phyloP scores from a whole-genome alignment of 2,797 vertebrate genomes.

The Cynodonichthys magdalenae region DNA sequence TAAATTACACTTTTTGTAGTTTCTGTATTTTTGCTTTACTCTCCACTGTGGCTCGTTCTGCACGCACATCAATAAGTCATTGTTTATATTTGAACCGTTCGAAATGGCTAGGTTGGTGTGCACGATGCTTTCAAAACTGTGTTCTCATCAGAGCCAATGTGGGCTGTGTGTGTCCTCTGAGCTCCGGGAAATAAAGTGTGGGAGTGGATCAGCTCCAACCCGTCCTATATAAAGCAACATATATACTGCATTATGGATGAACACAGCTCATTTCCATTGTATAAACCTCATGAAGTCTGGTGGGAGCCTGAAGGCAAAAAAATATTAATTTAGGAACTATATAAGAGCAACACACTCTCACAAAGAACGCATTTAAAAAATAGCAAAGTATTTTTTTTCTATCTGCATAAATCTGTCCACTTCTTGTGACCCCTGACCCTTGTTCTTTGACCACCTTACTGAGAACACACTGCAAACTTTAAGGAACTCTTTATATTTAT shows the following conservation, averaged over 20 bases:
- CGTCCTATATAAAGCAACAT: conserved; percentile 56
- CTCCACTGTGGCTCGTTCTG: conserved; percentile 1
- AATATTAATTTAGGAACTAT: conserved; percentile 27
- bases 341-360: conserved; percentile 21
- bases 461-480: conserved; percentile 15
- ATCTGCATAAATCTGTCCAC: conserved; percentile 54
- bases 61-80: conserved; percentile 1
- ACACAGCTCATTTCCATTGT: conserved; percentile 25
- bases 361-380: not conserved
- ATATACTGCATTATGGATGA: conserved; percentile 57
- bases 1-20: conserved; percentile 9
- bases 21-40: not conserved
- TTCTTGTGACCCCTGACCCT: conserved; percentile 45
- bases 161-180: conserved; percentile 38
- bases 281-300: conserved; percentile 22
- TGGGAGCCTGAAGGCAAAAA: conserved; percentile 23
- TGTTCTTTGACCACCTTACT: conserved; percentile 29
- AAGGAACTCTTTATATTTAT: not conserved
- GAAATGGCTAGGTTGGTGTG: not conserved
- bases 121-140: not conserved
- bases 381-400: too few species aligned
- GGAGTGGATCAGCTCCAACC: conserved; percentile 46
- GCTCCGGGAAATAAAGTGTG: conserved; percentile 38
- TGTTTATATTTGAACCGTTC: conserved; percentile 8
- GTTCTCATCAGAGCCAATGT: conserved; percentile 4